These are phyloP conservation scores for Herpailurus yagouaroundi DNA, from an alignment of 2,113 vertebrate genomes.

Conservation along the genomic window DNA sequence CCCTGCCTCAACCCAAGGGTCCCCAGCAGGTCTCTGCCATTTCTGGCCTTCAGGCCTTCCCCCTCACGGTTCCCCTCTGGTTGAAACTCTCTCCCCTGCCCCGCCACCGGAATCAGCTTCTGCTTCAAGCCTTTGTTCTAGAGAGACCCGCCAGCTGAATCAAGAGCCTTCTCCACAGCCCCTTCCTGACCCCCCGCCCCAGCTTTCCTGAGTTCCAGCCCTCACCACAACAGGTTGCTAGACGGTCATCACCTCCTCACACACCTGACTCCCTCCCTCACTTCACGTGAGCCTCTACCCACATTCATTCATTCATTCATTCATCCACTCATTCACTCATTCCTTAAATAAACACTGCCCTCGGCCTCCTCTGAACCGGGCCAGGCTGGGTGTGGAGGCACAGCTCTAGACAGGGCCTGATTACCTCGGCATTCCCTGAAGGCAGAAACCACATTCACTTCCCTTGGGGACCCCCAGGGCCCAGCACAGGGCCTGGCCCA, in stretches of 20 bases:
- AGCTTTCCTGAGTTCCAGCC: not conserved
- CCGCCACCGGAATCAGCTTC: not conserved
- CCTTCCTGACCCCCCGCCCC: not conserved
- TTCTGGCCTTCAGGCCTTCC: not conserved
- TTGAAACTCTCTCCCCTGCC: not conserved
- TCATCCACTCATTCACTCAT: not conserved
- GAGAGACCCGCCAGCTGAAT: not conserved
- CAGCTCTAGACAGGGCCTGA: not conserved
- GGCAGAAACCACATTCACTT: not conserved
- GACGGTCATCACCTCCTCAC: not conserved
- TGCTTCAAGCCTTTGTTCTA: not conserved
- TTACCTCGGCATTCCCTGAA: not conserved
- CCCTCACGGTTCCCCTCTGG: not conserved
- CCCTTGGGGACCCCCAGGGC: not conserved
- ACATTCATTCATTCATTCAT: not conserved
- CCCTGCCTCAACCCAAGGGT: not conserved
- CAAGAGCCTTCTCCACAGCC: not conserved
- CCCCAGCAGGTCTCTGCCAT: not conserved
- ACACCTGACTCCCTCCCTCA: not conserved
- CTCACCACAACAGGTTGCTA: too few species aligned
- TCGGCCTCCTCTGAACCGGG: not conserved
- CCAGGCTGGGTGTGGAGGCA: not conserved
- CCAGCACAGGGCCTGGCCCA: not conserved
- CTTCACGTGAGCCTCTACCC: not conserved
- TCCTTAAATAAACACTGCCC: not conserved